Conservation (phyloP, 2,797 vertebrate species). For the Eospalax fontanierii region DNA sequence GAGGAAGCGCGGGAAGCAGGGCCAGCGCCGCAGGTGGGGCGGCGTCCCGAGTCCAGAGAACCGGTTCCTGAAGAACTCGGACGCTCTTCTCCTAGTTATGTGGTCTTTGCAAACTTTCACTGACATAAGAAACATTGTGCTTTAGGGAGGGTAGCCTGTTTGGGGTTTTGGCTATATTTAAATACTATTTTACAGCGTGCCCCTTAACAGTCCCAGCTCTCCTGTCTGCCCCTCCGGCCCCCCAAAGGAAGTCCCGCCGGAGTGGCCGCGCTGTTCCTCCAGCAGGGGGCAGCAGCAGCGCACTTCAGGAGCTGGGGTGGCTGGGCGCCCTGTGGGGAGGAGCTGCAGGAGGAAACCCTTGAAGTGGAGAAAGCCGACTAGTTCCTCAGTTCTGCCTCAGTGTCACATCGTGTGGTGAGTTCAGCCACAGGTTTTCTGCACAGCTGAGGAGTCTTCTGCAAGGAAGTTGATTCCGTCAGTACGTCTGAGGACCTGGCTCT, state of each 20-base stretch:
- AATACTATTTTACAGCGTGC: not conserved
- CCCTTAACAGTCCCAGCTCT: not conserved
- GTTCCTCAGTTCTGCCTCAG: constrained; percentile 47
- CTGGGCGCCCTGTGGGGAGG: not conserved
- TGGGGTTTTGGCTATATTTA: not conserved
- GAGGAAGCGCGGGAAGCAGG: not conserved
- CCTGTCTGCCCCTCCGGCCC: too few species aligned
- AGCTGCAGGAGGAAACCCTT: constrained; percentile 37
- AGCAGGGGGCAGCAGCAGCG: constrained; percentile 81
- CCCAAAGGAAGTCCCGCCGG: too few species aligned
- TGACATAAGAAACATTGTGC: not conserved
- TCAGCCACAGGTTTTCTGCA: constrained; percentile 6
- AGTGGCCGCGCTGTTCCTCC: constrained; percentile 48
- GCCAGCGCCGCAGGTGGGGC: not conserved
- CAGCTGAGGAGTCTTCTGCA: not conserved
- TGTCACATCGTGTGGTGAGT: constrained; percentile 28
- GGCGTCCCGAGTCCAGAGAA: too few species aligned
- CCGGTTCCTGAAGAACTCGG: not conserved
- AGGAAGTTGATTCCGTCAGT: not conserved
- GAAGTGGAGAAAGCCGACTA: constrained; percentile 31
- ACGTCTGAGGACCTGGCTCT: not conserved
- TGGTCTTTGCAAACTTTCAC: not conserved
- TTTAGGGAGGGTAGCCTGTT: constrained; percentile 9
- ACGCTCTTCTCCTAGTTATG: constrained; percentile 2
- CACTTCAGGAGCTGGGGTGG: not conserved